Base-by-base conservation (phyloP, 2,888 invertebrate genomes). In the Strigamia transsilvanica region DNA sequence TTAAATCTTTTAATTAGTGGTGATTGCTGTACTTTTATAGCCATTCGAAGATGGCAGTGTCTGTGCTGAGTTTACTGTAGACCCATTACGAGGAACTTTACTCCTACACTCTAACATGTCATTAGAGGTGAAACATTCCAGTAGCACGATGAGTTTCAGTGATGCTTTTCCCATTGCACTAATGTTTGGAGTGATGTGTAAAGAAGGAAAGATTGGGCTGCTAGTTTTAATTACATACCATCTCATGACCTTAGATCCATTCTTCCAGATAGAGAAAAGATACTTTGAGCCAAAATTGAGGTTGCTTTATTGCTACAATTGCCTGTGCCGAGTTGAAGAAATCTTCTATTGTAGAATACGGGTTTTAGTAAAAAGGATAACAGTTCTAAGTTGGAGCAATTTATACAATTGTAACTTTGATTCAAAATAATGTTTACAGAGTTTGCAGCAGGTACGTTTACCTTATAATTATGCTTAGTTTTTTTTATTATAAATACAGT, bases 131-230 rank as follows among this genome's bases (percentile, higher is more conserved):
- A 73, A 73, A 73, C 73, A 73, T 73, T 73, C 73, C 73, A 73
- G 73, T 32, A 73, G 73, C 73, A 73, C 23, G 73, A 73, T 73
- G 73, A 73, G 73, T 73, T 73, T 32, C 73, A 73, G 73, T 73
- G 73, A 73, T 73, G 73, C 73, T 73, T 73, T 73, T 73, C 73
- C 73, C 73, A 73, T 73, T 32, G 73, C 73, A 73, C 73, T 73
- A 73, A 73, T 73, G 73, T 32, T 56, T 73, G 32, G 73, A 73
- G 73, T 73, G 73, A 73, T 73, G 73, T 73, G 73, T 32, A 27
- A 73, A 73, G 73, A 73, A 73, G 73, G 73, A 73, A 73, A 73
- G 73, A 73, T 73, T 73, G 73, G 73, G n/a, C 73, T 73, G 73
- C 73, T 73, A 27, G 73, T 73, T 73, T 73, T 73, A 73, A 73